Conservation (phyloP, 2,888 invertebrate genomes). For the Phaedon cochleariae region DNA sequence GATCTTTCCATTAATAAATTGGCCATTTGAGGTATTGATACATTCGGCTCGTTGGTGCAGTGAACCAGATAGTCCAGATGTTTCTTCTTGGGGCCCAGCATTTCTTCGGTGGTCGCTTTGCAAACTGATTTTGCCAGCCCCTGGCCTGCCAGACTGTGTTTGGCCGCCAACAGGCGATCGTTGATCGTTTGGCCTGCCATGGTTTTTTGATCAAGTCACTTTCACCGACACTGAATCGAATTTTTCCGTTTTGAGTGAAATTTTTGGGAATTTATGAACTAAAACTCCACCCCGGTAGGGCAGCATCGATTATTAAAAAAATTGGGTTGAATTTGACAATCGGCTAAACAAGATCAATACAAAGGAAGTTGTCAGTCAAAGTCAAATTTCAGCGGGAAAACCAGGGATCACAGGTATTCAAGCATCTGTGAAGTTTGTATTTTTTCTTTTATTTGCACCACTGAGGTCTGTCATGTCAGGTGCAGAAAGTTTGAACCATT, state of each 20-base stretch:
- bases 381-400: not conserved
- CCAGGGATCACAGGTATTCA: not conserved
- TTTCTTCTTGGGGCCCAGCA: slow-evolving; percentile 99
- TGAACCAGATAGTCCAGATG: slow-evolving; percentile 99
- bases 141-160: slow-evolving; percentile 99
- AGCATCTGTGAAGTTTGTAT: too few relatives aligned
- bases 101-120: slow-evolving; percentile 99
- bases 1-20: slow-evolving; percentile 98
- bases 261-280: not conserved
- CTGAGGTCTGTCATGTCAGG: too few relatives aligned
- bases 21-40: slow-evolving; percentile 99
- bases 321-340: not conserved
- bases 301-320: slow-evolving; percentile 1
- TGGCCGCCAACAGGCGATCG: slow-evolving; percentile 97
- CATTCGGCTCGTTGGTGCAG: slow-evolving; percentile 99
- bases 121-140: slow-evolving; percentile 99
- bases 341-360: not conserved
- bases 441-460: too few relatives aligned
- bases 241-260: not conserved
- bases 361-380: not conserved
- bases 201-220: slow-evolving; percentile 13
- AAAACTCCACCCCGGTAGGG: slow-evolving; percentile 1
- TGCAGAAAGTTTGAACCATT: too few relatives aligned
- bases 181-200: slow-evolving; percentile 99
- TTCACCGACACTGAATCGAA: not conserved